These are phyloP conservation scores for Echeneis naucrates DNA, from an alignment of 2,797 vertebrate species.

Conservation along the genomic window DNA sequence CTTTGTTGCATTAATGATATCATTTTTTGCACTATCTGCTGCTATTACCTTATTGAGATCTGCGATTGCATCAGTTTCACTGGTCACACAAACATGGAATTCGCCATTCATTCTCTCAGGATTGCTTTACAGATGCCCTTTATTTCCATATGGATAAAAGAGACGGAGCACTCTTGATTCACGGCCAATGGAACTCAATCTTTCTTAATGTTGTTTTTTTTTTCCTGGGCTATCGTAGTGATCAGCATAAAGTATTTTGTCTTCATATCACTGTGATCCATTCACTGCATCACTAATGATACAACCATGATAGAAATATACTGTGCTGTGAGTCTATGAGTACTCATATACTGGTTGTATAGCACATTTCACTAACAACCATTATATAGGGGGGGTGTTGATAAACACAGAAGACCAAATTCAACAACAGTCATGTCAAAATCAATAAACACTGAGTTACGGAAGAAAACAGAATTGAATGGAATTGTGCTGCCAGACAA, in stretches of 20 bases:
- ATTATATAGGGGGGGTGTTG: neutral
- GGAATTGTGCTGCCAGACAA: neutral
- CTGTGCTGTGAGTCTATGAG: neutral
- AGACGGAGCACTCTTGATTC: no score
- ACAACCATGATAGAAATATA: neutral
- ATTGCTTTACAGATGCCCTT: no score
- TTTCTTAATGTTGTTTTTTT: neutral
- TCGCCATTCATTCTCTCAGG: neutral
- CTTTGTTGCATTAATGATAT: neutral
- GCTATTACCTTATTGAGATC: neutral
- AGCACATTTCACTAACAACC: neutral
- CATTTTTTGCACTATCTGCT: neutral
- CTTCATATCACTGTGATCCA: neutral
- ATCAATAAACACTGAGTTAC: neutral
- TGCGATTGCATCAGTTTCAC: neutral
- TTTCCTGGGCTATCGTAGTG: neutral
- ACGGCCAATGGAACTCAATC: no score
- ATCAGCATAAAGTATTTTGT: neutral
- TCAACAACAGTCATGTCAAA: neutral
- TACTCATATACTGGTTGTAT: neutral
- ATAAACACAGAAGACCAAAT: conserved; percentile 6
- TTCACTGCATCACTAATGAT: neutral
- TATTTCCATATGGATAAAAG: no score
- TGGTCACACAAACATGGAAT: neutral
- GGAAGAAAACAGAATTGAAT: conserved; percentile 5